Base-by-base conservation (phyloP, 2,888 invertebrate species). In the Gonocerus acuteangulatus region DNA sequence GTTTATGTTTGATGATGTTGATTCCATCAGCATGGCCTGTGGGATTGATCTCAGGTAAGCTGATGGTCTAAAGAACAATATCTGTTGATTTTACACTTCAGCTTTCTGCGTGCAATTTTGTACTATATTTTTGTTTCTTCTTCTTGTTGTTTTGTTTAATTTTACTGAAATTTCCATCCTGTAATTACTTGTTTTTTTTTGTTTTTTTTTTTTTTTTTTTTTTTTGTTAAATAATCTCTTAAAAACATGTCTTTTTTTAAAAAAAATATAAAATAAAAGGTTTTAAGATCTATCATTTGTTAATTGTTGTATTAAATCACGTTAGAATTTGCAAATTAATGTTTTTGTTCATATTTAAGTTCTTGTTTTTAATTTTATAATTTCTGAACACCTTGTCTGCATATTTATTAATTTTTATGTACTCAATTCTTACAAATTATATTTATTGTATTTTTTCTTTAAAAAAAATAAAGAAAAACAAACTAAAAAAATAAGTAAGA, bases 41-140 rank as follows among this genome's bases (percentile, higher is more conserved):
- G 62, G 62, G 49, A 62, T 62, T 62, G 62, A 62, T 62, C 47
- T 42, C 62, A 62, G 62, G 62, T 62, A 62, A 62, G 62, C 62
- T 57, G 62, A 49, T 39, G 49, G 62, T 34, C 54, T 44, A 18
- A 52, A 56, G 18, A 44, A n/a, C n/a, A 51, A 44, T n/a, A 61
- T 27, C 52, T 36, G 21, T 52, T 32, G 7, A 32, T 32, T 32
- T 32, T 39, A 9, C 39, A 39, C 39, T 39, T 32, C 48, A 52
- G 45, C 60, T 60, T 60, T 19, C 19, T 34, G n/a, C 21, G 48
- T 49, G 48, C 49, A 49, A 39, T 39, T 44, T n/a, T 45, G 36
- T 56, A 32, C 19, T 19, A n/a, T 19, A 47, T 19, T 47, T 13
- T 19, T 21, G 23, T 56, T 56, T 39, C 21, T 39, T 56, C 19